Evolutionary conservation across 2,797 vertebrate genomes (phyloP).

Genomic region (Smutsia temminckii): DNA sequence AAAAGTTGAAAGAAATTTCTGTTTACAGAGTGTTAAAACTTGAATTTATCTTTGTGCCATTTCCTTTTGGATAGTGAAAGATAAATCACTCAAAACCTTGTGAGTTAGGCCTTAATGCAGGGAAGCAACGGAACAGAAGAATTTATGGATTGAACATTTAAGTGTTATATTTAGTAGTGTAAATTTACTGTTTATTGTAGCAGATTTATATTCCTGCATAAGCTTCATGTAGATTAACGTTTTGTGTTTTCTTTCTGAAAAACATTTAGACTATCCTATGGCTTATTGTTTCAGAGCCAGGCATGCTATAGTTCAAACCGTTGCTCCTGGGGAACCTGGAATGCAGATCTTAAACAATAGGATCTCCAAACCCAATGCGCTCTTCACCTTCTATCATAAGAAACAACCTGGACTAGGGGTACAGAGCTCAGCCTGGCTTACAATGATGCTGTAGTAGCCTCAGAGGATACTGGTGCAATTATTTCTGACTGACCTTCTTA

Average conservation of each 20-base stretch:
- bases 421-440: background rate
- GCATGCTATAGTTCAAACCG: background rate
- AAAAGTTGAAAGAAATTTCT: background rate
- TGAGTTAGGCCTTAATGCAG: slow-evolving; percentile 50
- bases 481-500: background rate
- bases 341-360: background rate
- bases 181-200: slow-evolving; percentile 53
- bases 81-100: slow-evolving; percentile 52
- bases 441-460: background rate
- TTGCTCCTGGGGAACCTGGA: background rate
- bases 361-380: accelerated
- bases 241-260: background rate
- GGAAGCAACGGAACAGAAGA: slow-evolving; percentile 28
- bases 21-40: slow-evolving; percentile 39
- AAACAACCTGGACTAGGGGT: background rate
- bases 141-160: slow-evolving; percentile 60
- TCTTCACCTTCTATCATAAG: background rate
- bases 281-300: background rate
- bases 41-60: slow-evolving; percentile 47
- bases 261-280: background rate
- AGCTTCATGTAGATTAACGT: slow-evolving; percentile 44
- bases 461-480: background rate
- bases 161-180: slow-evolving; percentile 48
- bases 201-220: slow-evolving; percentile 54
- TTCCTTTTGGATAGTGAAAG: slow-evolving; percentile 1